phyloP scores from a whole-genome alignment of 2,797 vertebrate species.

The Characodon lateralis region DNA sequence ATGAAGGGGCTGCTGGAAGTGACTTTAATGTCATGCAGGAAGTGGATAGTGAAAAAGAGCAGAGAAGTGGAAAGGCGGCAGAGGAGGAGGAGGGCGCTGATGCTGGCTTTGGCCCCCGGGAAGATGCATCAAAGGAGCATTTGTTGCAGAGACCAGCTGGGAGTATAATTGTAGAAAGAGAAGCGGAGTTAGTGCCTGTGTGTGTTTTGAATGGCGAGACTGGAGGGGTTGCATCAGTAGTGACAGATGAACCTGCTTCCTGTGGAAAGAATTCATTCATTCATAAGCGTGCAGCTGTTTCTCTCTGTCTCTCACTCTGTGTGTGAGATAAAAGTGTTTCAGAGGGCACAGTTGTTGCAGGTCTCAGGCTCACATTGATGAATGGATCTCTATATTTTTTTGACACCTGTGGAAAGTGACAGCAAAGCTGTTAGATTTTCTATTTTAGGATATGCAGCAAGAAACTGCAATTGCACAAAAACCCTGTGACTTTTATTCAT shows the following conservation, averaged over 20 bases:
- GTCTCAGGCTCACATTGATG: constrained; percentile 67
- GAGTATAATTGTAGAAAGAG: constrained; percentile 72
- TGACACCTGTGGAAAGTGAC: constrained; percentile 72
- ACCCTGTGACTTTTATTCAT: constrained; percentile 23
- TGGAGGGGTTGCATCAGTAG: constrained; percentile 75
- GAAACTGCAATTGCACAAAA: neutral
- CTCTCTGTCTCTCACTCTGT: constrained; percentile 42
- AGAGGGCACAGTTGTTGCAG: constrained; percentile 66
- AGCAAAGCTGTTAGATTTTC: constrained; percentile 55
- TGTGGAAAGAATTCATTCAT: constrained; percentile 77
- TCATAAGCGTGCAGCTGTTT: constrained; percentile 79
- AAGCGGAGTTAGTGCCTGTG: constrained; percentile 51
- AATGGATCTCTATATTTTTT: constrained; percentile 70
- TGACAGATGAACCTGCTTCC: constrained; percentile 76
- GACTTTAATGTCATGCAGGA: constrained; percentile 70
- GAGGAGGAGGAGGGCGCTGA: constrained; percentile 43
- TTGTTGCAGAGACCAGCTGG: constrained; percentile 82
- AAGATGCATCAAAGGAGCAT: constrained; percentile 79
- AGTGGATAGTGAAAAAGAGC: constrained; percentile 34
- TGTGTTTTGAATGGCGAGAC: constrained; percentile 48
- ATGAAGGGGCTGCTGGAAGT: constrained; percentile 50
- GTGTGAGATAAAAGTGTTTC: constrained; percentile 51
- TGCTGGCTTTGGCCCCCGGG: constrained; percentile 66
- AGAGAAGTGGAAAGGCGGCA: constrained; percentile 34
- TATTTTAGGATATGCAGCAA: constrained; percentile 11